Evolutionary conservation across 2,888 invertebrate genomes (phyloP).

Genomic region (Agapostemon virescens): DNA sequence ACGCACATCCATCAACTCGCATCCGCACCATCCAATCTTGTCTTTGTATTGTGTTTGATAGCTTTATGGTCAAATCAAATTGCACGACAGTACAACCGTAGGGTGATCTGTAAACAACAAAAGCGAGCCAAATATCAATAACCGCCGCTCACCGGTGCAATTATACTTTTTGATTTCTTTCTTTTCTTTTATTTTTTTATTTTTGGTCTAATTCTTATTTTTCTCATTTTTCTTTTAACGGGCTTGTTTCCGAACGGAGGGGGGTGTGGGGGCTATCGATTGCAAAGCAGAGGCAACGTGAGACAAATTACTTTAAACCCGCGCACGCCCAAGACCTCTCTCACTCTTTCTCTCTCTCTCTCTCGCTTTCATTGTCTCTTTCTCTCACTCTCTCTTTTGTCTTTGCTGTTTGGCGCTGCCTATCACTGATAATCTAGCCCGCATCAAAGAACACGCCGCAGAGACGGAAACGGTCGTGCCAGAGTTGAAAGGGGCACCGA

Average conservation of each 20-base stretch:
- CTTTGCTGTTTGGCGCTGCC: slow-evolving; percentile 1
- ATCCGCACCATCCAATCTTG: slow-evolving; percentile 80
- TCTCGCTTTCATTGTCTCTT: background rate
- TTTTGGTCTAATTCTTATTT: background rate
- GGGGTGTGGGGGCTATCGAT: background rate
- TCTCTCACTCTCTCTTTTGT: background rate
- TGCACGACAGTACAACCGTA: slow-evolving; percentile 79
- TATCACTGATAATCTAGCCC: slow-evolving; percentile 20
- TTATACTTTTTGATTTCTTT: slow-evolving; percentile 22
- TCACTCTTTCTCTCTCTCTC: background rate
- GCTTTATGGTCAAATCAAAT: slow-evolving; percentile 80
- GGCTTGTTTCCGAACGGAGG: background rate
- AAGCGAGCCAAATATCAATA: slow-evolving; percentile 75
- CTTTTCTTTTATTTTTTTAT: slow-evolving; percentile 12
- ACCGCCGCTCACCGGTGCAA: slow-evolving; percentile 58
- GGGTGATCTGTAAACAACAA: slow-evolving; percentile 79
- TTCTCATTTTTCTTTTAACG: background rate
- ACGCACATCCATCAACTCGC: slow-evolving; percentile 80
- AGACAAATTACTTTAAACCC: background rate
- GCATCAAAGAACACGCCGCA: background rate
- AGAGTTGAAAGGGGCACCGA: slow-evolving; percentile 10
- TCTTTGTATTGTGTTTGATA: slow-evolving; percentile 80
- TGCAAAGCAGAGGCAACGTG: background rate
- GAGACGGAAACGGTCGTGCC: slow-evolving; percentile 7
- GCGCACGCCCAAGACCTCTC: background rate